Conservation (phyloP, 2,888 invertebrate genomes). For the Branchipolynoe longqiensis region DNA sequence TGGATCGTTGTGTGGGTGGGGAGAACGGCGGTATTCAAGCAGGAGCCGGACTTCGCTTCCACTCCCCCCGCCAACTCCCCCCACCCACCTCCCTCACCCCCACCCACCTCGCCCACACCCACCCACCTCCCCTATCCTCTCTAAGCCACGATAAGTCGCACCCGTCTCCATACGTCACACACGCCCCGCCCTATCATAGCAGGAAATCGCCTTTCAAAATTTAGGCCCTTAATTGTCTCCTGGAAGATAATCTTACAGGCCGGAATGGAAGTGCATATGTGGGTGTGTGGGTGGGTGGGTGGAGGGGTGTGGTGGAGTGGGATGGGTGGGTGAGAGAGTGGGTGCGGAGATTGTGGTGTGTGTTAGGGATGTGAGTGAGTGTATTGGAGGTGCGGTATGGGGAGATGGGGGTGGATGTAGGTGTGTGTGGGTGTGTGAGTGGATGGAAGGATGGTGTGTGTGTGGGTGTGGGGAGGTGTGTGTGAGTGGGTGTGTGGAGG, state of each 20-base stretch:
- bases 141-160: constrained; percentile 36
- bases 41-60: not conserved
- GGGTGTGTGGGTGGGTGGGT: not conserved
- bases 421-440: not conserved
- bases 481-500: not conserved
- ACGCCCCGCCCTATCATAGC: constrained; percentile 6
- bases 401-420: too few relatives aligned
- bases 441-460: not conserved
- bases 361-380: too few relatives aligned
- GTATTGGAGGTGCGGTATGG: too few relatives aligned
- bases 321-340: not conserved
- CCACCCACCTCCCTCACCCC: too few relatives aligned
- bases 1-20: not conserved
- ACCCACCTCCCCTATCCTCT: too few relatives aligned
- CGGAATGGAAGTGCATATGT: not conserved
- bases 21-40: constrained; percentile 39
- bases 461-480: not conserved
- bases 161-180: constrained; percentile 37
- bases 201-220: not conserved
- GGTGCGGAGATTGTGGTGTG: not conserved
- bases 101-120: too few relatives aligned
- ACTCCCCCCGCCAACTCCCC: too few relatives aligned
- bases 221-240: constrained; percentile 40
- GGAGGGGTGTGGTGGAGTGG: too few relatives aligned
- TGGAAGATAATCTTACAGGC: constrained; percentile 1